Evolutionary conservation across 1,140 invertebrate species (phyloP), one percentile per base, ranked within the genome.

Genomic region (Psix sp.): DNA sequence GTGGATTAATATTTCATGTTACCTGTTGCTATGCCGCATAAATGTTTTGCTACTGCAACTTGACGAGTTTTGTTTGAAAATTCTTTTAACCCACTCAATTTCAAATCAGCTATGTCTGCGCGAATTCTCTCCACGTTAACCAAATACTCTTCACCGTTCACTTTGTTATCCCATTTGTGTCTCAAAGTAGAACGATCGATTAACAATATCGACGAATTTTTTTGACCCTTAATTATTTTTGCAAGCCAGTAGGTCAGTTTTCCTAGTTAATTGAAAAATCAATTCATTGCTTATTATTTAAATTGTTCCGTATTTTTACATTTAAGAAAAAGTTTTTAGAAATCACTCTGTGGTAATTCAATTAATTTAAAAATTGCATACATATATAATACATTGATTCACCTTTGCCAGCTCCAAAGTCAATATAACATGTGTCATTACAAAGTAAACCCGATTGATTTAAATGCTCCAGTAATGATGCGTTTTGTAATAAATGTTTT

Each of bases 321-420:
- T 29, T 29, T 7, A 10, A 29, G 2, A 29, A n/a, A 29, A 2
- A 7, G 2, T 29, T 7, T 10, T 29, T 10, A 29, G n/a, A 29
- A 1, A 2, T 29, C n/a, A 29, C n/a, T 29, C 26, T 29, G 26
- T 29, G 21, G 4, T 24, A 29, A 3, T 29, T 29, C 6, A 7
- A 29, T 7, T 7, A 29, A 29, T 29, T 29, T 29, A n/a, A n/a
- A 2, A 29, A 10, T 29, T 29, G 26, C 26, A 29, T 29, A 29
- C 26, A n/a, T n/a, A n/a, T n/a, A n/a, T n/a, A n/a, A n/a, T n/a
- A n/a, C n/a, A n/a, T n/a, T n/a, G n/a, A n/a, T n/a, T n/a, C n/a
- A n/a, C n/a, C 95, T 90, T 93, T 94, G n/a, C 95, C 95, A 16
- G 94, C 94, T 5, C 95, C 95, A 82, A 96, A 92, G 84, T 97